These are phyloP conservation scores for Blastobasis lacticolella DNA, from an alignment of 2,888 invertebrate species.

Conservation along the genomic window DNA sequence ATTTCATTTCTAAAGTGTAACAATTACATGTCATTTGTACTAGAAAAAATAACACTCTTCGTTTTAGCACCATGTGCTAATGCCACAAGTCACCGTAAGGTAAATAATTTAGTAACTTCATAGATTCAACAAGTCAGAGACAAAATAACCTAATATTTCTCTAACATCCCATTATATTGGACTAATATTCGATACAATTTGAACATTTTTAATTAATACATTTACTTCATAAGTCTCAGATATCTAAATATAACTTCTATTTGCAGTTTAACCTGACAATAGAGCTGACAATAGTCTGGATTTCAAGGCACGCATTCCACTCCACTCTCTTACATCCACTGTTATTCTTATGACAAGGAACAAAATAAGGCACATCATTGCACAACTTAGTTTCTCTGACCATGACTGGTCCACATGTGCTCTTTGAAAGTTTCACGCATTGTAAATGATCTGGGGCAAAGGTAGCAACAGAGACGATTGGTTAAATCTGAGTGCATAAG, in stretches of 20 bases:
- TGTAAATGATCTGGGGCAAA: conserved; percentile 80
- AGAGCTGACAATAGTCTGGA: conserved; percentile 3
- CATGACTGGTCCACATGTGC: conserved; percentile 80
- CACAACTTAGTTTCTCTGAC: conserved; percentile 70
- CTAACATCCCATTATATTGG: no score
- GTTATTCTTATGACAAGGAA: conserved; percentile 5
- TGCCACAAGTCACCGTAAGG: no score
- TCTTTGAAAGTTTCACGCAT: conserved; percentile 80
- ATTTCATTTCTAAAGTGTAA: no score
- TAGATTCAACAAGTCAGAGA: no score
- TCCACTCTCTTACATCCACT: background rate
- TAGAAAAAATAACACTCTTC: no score
- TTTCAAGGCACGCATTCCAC: conserved; percentile 10
- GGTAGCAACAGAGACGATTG: conserved; percentile 79
- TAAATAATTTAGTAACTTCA: no score
- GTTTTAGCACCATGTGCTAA: no score
- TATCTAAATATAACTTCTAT: background rate
- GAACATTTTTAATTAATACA: no score
- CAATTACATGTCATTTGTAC: no score
- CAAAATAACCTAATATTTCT: no score
- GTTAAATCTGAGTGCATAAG: conserved; percentile 80
- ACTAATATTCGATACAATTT: no score
- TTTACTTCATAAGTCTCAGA: no score
- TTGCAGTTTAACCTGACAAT: conserved; percentile 1
- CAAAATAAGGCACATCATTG: conserved; percentile 46